Conservation (phyloP, 1,140 invertebrate genomes). For the Cardiocondyla obscurior region DNA sequence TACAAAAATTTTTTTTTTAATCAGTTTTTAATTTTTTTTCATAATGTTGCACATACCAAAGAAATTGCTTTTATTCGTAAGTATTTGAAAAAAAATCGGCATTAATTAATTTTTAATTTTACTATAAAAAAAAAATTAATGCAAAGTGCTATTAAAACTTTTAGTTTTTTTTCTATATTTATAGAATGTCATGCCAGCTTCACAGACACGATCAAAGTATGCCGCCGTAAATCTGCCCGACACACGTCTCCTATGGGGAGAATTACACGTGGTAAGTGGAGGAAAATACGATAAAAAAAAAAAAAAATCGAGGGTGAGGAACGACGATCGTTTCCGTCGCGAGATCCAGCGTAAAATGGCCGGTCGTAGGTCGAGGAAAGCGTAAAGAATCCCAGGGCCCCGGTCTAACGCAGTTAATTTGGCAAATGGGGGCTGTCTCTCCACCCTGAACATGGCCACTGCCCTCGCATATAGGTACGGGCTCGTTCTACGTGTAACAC, state of each 20-base stretch:
- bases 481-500: slow-evolving; percentile 61
- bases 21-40: too few species aligned
- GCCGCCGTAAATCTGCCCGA: slow-evolving; percentile 49
- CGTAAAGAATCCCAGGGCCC: slow-evolving; percentile 78
- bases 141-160: too few species aligned
- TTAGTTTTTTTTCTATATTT: too few species aligned
- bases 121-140: too few species aligned
- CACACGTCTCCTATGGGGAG: slow-evolving; percentile 26
- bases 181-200: too few species aligned
- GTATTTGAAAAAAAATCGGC: too few species aligned
- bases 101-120: too few species aligned
- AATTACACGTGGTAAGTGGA: slow-evolving; percentile 68
- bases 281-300: slow-evolving; percentile 40
- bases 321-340: slow-evolving; percentile 56
- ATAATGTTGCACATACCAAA: too few species aligned
- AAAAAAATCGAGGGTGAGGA: slow-evolving; percentile 24
- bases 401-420: slow-evolving; percentile 82
- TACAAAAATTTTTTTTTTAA: too few species aligned
- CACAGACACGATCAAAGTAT: too few species aligned
- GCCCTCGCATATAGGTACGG: slow-evolving; percentile 60
- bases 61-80: too few species aligned
- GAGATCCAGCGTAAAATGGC: slow-evolving; percentile 80
- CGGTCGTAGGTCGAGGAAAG: slow-evolving; percentile 73
- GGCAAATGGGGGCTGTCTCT: slow-evolving; percentile 80
- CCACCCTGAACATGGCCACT: slow-evolving; percentile 77